Percentiles rank a stretch among this genome's conserved stretches.
These are phyloP conservation scores for Euzetes globulus DNA, from an alignment of 2,888 invertebrate genomes.

Conservation along the genomic window DNA sequence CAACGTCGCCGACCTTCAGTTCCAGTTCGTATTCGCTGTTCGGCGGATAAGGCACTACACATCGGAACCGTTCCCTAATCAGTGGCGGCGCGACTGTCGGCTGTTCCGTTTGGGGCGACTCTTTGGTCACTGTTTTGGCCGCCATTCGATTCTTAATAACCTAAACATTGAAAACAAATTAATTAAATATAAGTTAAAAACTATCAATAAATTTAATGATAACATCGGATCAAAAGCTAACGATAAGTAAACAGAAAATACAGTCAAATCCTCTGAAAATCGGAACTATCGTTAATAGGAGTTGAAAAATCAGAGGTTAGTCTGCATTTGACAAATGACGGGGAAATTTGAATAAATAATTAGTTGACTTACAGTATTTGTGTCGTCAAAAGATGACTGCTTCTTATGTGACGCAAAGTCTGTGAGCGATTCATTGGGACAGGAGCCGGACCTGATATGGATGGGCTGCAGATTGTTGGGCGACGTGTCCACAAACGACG, in stretches of 20 bases:
- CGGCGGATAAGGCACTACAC: conserved; percentile 87
- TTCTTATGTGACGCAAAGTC: conserved; percentile 27
- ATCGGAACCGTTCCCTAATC: conserved; percentile 61
- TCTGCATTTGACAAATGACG: not conserved
- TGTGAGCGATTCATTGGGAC: conserved; percentile 72
- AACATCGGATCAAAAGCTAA: no score
- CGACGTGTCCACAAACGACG: conserved; percentile 41
- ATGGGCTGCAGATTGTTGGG: conserved; percentile 20
- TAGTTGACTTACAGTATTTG: conserved; percentile 16
- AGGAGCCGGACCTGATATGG: conserved; percentile 71
- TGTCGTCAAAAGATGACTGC: conserved; percentile 10
- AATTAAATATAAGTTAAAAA: not conserved
- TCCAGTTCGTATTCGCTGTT: conserved; percentile 88
- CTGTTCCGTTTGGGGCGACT: not conserved
- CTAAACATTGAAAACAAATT: not conserved
- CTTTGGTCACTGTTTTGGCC: not conserved
- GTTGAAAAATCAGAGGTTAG: no score
- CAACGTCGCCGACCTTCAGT: conserved; percentile 78
- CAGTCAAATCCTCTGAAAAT: no score
- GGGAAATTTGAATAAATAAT: not conserved
- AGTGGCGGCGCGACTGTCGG: not conserved
- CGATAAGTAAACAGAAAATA: no score
- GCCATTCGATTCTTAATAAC: conserved; percentile 18
- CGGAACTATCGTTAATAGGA: no score
- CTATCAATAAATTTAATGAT: not conserved